Evolutionary conservation across 1,140 invertebrate species (phyloP), one percentile per base, ranked within the genome.

Genomic region (Episyrphus balteatus): DNA sequence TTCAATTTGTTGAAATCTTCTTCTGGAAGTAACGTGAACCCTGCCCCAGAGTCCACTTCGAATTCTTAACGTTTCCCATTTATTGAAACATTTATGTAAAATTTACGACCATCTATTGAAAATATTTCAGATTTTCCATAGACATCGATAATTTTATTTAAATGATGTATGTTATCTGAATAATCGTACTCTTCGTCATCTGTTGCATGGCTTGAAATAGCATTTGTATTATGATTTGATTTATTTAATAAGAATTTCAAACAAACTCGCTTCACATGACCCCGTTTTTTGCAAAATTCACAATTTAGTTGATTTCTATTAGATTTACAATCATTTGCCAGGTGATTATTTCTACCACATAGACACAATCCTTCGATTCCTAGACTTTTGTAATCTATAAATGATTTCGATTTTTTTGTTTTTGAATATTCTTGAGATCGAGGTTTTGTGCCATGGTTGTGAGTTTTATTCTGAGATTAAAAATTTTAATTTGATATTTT

Each of bases 321-420:
- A 2, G 6, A n/a, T 32, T 34, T 44, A 15, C 30, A 12, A 11
- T 17, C 7, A 44, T 33, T 17, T 44, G 11, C 33, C n/a, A 33
- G n/a, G 30, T 30, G 18, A 33, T 32, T 33, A n/a, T 30, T 44
- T 33, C 33, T 12, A 32, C 26, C 10, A 30, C 42, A 13, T 43
- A 26, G 21, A 26, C 21, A 26, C 8, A 26, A 26, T 26, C 21
- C 21, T 26, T 26, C 21, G 21, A 26, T 26, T 26, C 21, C 45
- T 31, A 47, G 21, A 14, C 33, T 9, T 12, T 34, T 32, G 21
- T 42, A 47, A 33, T 47, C 42, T 10, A 47, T 45, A 7, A 13
- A 17, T 46, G 45, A 46, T n/a, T 15, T 46, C 3, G 44, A 21
- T 5, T 17, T 45, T 45, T 17, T 45, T 37, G 36, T 37, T 45